phyloP scores from a whole-genome alignment of 2,888 invertebrate species.

The Drosophila antonietae region DNA sequence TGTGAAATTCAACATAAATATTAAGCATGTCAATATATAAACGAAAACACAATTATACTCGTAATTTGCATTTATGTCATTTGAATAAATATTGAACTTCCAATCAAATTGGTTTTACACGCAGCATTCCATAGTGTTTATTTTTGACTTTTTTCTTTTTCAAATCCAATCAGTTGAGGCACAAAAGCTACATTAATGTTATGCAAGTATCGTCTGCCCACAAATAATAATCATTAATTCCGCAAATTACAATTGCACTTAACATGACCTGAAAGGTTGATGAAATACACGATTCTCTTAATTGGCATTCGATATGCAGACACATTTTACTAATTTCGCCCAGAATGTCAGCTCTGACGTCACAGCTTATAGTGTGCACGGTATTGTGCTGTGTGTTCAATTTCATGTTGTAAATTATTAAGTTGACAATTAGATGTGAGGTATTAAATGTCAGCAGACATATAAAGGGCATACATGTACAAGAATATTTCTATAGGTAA shows the following conservation, averaged over 20 bases:
- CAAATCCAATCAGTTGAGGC: background rate
- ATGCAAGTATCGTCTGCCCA: background rate
- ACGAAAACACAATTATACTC: background rate
- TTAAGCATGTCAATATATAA: background rate
- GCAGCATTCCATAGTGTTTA: background rate
- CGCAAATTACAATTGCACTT: constrained; percentile 19
- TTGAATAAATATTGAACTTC: background rate
- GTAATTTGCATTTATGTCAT: background rate
- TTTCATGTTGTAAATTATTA: background rate
- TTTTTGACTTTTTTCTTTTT: background rate
- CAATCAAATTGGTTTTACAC: background rate
- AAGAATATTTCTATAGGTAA: background rate
- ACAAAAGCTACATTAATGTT: background rate
- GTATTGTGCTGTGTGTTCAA: background rate
- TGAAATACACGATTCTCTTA: background rate
- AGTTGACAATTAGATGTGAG: background rate
- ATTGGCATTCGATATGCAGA: constrained; percentile 28
- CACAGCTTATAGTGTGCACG: constrained; percentile 1
- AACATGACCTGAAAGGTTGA: background rate
- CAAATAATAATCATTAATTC: constrained; percentile 4
- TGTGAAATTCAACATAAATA: background rate
- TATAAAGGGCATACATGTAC: background rate
- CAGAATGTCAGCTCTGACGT: constrained; percentile 23
- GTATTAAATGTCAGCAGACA: background rate
- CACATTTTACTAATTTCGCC: background rate